Percentiles rank a stretch among this genome's conserved stretches.
These are phyloP conservation scores for Parapsyche elsis DNA, from an alignment of 1,140 invertebrate species.

Conservation along the genomic window DNA sequence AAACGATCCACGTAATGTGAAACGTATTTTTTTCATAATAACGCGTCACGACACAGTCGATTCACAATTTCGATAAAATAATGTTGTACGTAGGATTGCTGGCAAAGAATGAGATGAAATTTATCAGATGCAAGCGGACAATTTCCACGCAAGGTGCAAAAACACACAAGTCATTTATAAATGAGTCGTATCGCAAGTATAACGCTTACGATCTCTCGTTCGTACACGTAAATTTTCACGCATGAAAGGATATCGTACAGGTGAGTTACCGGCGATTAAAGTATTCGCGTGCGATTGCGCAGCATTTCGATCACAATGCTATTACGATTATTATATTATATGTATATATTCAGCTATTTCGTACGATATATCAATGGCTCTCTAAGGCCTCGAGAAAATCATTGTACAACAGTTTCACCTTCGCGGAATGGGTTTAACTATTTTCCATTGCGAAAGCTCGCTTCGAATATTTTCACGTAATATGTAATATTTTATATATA, in stretches of 20 bases:
- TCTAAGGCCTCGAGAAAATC: constrained; percentile 9
- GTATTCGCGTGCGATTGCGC: no score
- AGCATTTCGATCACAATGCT: no score
- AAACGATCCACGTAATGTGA: not conserved
- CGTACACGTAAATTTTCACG: no score
- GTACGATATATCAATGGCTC: not conserved
- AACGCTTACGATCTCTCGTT: not conserved
- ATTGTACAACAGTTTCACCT: not conserved
- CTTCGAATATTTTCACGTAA: constrained; percentile 7
- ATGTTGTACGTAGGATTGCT: not conserved
- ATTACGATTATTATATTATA: no score
- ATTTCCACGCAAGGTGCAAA: not conserved
- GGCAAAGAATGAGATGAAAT: not conserved
- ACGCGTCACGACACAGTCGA: not conserved
- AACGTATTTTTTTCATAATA: not conserved
- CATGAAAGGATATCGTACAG: no score
- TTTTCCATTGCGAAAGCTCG: constrained; percentile 16
- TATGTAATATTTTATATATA: not conserved
- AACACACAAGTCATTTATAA: not conserved
- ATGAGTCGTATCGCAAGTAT: not conserved
- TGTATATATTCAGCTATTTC: constrained; percentile 5
- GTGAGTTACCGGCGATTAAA: no score
- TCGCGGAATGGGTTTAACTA: not conserved
- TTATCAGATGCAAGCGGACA: not conserved
- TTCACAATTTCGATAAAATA: not conserved